phyloP scores from a whole-genome alignment of 2,888 invertebrate genomes.

The Dryadula phaetusa region DNA sequence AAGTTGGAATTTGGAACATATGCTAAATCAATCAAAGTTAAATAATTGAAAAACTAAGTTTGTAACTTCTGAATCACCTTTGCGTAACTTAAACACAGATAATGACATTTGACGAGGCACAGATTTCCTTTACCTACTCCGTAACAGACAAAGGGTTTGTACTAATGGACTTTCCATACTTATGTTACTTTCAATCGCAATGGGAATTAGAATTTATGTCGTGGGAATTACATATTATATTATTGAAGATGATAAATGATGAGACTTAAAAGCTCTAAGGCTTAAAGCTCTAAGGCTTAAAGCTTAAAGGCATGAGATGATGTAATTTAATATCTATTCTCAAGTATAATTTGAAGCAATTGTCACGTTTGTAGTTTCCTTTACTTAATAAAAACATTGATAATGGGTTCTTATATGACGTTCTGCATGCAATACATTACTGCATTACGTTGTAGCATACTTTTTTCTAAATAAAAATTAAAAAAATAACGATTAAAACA shows the following conservation, averaged over 20 bases:
- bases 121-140: background rate
- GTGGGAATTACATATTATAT: constrained; percentile 9
- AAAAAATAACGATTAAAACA: too few species aligned
- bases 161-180: constrained; percentile 1
- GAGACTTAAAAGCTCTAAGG: background rate
- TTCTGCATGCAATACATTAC: too few species aligned
- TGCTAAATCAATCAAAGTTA: background rate
- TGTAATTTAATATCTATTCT: background rate
- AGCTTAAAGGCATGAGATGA: background rate
- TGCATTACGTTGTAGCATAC: too few species aligned
- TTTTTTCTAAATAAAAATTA: too few species aligned
- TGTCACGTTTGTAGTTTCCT: too few species aligned
- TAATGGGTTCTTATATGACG: too few species aligned
- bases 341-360: background rate
- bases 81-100: constrained; percentile 3
- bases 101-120: background rate
- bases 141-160: background rate
- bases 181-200: constrained; percentile 5
- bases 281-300: background rate
- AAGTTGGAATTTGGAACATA: too few species aligned
- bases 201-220: constrained; percentile 10
- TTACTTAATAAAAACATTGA: too few species aligned
- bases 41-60: constrained; percentile 4
- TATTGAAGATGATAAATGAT: constrained; percentile 9
- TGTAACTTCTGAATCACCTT: background rate